Conservation (phyloP, 2,113 vertebrate genomes). For the Coracopsis vasa region DNA sequence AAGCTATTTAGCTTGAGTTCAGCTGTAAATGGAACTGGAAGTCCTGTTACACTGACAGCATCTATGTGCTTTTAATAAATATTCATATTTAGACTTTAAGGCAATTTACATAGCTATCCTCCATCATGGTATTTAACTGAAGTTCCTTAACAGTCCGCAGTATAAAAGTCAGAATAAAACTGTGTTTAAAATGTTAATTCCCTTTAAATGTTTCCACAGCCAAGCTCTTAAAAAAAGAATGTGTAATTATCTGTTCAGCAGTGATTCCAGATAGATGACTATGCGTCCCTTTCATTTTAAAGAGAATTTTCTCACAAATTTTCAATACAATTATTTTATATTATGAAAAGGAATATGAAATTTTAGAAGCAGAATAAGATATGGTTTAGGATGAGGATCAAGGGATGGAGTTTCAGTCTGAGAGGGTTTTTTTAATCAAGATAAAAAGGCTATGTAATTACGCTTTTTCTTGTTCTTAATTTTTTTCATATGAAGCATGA, state of each 20-base stretch:
- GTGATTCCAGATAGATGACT: not conserved
- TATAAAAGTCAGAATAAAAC: not conserved
- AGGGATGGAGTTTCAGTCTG: not conserved
- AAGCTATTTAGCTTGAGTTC: not conserved
- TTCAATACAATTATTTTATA: not conserved
- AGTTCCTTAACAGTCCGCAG: not conserved
- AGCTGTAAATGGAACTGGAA: not conserved
- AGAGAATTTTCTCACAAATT: not conserved
- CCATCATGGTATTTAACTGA: not conserved
- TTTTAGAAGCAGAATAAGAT: not conserved
- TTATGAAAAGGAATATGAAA: not conserved
- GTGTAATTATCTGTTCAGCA: not conserved
- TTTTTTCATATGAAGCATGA: not conserved
- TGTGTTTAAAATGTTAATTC: not conserved
- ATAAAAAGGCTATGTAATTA: not conserved
- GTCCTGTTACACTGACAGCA: not conserved
- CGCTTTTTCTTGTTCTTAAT: not conserved
- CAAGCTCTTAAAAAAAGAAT: not conserved
- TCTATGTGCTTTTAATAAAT: not conserved
- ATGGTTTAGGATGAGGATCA: not conserved
- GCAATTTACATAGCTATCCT: not conserved
- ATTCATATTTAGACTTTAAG: not conserved
- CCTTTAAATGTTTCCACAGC: not conserved
- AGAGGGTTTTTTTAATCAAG: not conserved
- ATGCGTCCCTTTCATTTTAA: not conserved